Percentiles rank a stretch among this genome's conserved stretches.
Evolutionary conservation across 2,888 invertebrate genomes (phyloP).

Genomic region (Diarsia dahlii): DNA sequence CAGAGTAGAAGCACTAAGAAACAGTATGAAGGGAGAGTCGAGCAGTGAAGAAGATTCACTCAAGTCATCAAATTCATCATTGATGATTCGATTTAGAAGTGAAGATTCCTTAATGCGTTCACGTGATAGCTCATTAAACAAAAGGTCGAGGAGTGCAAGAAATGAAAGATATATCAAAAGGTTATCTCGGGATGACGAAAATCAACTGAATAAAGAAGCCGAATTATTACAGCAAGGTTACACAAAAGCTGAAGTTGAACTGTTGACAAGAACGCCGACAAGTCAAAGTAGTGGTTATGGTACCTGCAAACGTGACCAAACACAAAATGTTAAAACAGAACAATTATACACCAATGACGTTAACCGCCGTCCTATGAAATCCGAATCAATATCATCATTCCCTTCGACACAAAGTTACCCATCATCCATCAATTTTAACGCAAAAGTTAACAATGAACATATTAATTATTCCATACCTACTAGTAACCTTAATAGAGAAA

Average conservation of each 20-base stretch:
- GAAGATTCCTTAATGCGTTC: conserved; percentile 93
- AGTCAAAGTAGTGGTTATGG: conserved; percentile 89
- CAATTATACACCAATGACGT: conserved; percentile 79
- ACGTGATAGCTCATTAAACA: conserved; percentile 91
- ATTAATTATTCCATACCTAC: conserved; percentile 88
- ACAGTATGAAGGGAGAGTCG: conserved; percentile 91
- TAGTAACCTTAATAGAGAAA: conserved; percentile 83
- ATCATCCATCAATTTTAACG: conserved; percentile 90
- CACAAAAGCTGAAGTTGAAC: conserved; percentile 89
- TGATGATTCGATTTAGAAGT: conserved; percentile 92
- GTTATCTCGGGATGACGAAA: conserved; percentile 93
- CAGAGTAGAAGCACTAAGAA: conserved; percentile 92
- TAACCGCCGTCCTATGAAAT: conserved; percentile 83
- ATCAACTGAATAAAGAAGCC: conserved; percentile 89
- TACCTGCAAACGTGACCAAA: conserved; percentile 86
- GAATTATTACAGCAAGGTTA: conserved; percentile 88
- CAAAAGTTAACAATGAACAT: conserved; percentile 89
- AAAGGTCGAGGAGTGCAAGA: conserved; percentile 93
- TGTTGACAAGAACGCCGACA: conserved; percentile 89
- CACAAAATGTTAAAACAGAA: conserved; percentile 85
- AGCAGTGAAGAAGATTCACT: conserved; percentile 94
- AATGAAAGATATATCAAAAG: conserved; percentile 95
- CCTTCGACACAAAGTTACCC: conserved; percentile 89
- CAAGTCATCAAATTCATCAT: conserved; percentile 92
- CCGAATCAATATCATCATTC: conserved; percentile 89